These are phyloP conservation scores for Scomberomorus guttatus DNA, from an alignment of 2,797 vertebrate genomes.

Conservation along the genomic window DNA sequence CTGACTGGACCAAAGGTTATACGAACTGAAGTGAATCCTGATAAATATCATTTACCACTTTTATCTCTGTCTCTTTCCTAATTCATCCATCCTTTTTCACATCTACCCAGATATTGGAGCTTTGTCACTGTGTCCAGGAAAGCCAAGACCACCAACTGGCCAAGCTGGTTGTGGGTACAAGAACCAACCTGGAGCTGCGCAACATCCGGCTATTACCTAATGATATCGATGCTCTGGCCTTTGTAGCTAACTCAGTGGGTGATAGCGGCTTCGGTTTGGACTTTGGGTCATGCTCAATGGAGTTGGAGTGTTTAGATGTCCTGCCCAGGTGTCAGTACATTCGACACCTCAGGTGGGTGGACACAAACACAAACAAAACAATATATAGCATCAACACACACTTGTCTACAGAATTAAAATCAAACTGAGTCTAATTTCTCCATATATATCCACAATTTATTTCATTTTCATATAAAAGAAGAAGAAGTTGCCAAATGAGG, in stretches of 20 bases:
- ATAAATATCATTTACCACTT: neutral
- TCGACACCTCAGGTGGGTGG: constrained; percentile 87
- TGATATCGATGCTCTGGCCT: constrained; percentile 89
- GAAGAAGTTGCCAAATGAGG: too few relatives aligned
- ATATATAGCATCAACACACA: neutral
- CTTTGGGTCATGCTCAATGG: constrained; percentile 91
- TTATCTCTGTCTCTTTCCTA: neutral
- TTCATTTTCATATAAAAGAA: neutral
- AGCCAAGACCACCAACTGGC: constrained; percentile 86
- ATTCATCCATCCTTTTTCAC: neutral
- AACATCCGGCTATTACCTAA: constrained; percentile 87
- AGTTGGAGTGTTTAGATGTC: constrained; percentile 86
- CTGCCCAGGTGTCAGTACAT: constrained; percentile 86
- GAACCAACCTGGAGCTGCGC: constrained; percentile 86
- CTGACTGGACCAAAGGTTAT: constrained; percentile 90
- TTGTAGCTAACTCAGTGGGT: constrained; percentile 82
- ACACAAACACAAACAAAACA: neutral
- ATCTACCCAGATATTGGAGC: constrained; percentile 82
- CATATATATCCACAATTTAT: neutral
- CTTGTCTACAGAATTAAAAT: neutral
- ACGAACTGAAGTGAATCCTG: neutral
- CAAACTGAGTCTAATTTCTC: neutral
- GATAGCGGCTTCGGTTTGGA: constrained; percentile 80
- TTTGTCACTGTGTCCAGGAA: constrained; percentile 91
- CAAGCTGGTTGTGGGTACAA: constrained; percentile 68